These are phyloP conservation scores for Ploceus nigricollis DNA, from an alignment of 2,113 vertebrate species.

Conservation along the genomic window DNA sequence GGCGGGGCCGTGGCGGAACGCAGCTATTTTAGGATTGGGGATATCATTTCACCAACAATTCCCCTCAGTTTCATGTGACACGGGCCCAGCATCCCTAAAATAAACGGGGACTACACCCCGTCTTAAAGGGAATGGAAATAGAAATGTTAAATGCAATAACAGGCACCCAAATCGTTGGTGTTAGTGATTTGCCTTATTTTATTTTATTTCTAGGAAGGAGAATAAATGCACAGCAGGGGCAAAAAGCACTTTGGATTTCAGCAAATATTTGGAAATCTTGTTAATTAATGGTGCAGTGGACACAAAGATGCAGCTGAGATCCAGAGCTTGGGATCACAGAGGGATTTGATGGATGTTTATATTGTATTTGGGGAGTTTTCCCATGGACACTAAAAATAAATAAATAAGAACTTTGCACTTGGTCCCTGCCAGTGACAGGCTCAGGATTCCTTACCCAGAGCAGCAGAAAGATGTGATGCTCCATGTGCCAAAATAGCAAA, in stretches of 20 bases:
- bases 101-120: not conserved
- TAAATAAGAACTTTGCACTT: not conserved
- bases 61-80: constrained; percentile 23
- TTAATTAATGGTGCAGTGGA: not conserved
- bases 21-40: not conserved
- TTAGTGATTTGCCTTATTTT: not conserved
- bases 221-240: accelerated
- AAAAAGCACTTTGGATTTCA: not conserved
- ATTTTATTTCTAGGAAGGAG: not conserved
- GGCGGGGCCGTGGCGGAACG: not conserved
- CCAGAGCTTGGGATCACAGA: not conserved
- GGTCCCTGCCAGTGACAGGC: accelerated
- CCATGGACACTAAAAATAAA: not conserved
- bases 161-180: accelerated
- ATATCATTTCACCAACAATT: not conserved
- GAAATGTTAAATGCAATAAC: accelerated
- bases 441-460: not conserved
- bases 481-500: accelerated
- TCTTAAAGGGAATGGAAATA: not conserved
- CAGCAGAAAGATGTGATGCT: not conserved
- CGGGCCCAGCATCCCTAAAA: not conserved
- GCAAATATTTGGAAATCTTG: not conserved
- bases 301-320: not conserved
- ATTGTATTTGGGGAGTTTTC: not conserved
- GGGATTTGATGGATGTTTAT: not conserved